Conservation (phyloP, 2,888 invertebrate species). For the Eurois occulta region DNA sequence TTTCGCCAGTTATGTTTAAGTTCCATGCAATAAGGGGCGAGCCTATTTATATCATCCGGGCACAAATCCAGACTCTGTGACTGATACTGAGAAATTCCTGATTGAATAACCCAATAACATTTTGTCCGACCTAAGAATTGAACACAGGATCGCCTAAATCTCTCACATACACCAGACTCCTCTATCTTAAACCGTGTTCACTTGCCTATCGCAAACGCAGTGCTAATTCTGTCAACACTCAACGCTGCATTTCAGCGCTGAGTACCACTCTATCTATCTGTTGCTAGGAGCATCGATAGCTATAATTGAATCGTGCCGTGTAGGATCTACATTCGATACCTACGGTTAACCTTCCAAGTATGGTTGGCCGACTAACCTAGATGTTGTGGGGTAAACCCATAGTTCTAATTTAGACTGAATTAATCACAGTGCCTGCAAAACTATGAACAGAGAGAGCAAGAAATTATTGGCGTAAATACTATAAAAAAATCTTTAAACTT, state of each 20-base stretch:
- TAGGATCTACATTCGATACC: constrained; percentile 25
- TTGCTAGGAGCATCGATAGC: constrained; percentile 26
- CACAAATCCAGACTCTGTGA: no score
- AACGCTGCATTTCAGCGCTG: constrained; percentile 42
- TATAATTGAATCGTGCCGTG: constrained; percentile 50
- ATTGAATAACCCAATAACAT: no score
- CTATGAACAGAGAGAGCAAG: not conserved
- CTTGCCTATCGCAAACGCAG: constrained; percentile 25
- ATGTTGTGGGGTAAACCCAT: not conserved
- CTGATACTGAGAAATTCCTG: no score
- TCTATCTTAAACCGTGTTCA: constrained; percentile 22
- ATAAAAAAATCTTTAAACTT: not conserved
- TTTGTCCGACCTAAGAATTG: no score
- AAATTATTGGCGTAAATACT: not conserved
- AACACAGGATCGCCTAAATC: no score
- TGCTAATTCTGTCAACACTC: constrained; percentile 56
- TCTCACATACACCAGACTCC: not conserved
- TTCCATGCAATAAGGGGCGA: no score
- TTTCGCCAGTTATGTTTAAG: no score
- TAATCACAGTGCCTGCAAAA: not conserved
- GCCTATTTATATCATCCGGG: no score
- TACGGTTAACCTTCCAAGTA: not conserved
- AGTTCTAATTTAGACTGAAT: not conserved
- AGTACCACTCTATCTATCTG: constrained; percentile 19
- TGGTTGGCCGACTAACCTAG: constrained; percentile 20